These are phyloP conservation scores for Danio kyathit DNA, from an alignment of 2,797 vertebrate genomes.

Conservation along the genomic window DNA sequence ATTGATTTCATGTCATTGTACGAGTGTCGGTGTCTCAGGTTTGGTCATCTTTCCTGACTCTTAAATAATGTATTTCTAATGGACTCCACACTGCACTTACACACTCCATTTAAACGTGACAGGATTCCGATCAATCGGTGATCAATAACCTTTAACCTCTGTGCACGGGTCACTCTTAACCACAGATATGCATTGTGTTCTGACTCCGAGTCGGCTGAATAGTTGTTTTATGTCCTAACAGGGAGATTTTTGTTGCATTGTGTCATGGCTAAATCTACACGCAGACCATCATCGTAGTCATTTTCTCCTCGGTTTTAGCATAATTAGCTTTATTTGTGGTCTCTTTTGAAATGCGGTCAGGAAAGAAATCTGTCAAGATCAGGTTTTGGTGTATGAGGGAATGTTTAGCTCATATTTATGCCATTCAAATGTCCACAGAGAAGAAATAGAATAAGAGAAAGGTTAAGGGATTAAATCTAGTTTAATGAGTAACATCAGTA, in stretches of 20 bases:
- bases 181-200: constrained; percentile 30
- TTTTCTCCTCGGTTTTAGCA: constrained; percentile 29
- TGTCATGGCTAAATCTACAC: constrained; percentile 45
- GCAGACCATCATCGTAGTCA: constrained; percentile 12
- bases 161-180: constrained; percentile 30
- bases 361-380: constrained; percentile 2
- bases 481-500: background rate
- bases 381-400: background rate
- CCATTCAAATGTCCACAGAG: background rate
- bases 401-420: constrained; percentile 8
- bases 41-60: constrained; percentile 49
- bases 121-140: constrained; percentile 33
- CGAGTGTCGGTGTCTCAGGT: constrained; percentile 44
- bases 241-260: constrained; percentile 49
- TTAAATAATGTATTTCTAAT: constrained; percentile 63
- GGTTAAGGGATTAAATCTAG: background rate
- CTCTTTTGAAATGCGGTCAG: constrained; percentile 45
- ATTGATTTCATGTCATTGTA: constrained; percentile 56
- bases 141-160: constrained; percentile 53
- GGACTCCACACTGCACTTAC: constrained; percentile 42
- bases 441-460: background rate
- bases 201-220: background rate
- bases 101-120: constrained; percentile 49
- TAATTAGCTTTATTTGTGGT: constrained; percentile 52
- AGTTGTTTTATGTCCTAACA: constrained; percentile 20